A percentile compares a stretch with the other conserved stretches of the same genome.
These are phyloP conservation scores for Hiodon tergisus DNA, from an alignment of 2,113 vertebrate species.

Conservation along the genomic window DNA sequence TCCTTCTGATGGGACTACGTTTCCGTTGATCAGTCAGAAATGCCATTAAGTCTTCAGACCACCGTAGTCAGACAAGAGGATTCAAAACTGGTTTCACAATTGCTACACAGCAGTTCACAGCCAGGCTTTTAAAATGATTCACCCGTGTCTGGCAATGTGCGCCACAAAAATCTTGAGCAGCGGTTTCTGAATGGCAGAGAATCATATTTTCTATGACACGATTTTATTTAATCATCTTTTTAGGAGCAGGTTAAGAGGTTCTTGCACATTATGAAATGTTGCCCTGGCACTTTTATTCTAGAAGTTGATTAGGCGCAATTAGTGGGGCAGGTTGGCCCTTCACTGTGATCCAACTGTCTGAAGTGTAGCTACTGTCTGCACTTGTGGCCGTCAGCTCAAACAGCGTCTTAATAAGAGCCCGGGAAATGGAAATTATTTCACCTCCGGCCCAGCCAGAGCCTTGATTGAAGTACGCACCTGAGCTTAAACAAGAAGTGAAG, in stretches of 20 bases:
- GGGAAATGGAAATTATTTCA: neutral
- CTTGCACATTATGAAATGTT: no score
- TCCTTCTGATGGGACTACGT: neutral
- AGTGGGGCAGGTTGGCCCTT: neutral
- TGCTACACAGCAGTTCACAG: neutral
- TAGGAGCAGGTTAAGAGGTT: no score
- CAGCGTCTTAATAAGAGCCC: neutral
- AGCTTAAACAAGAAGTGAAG: neutral
- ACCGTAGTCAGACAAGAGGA: no score
- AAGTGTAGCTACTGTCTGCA: neutral
- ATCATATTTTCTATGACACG: no score
- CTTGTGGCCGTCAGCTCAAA: neutral
- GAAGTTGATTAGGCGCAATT: slow-evolving; percentile 9
- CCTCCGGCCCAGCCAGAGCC: neutral
- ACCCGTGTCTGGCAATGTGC: no score
- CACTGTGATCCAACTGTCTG: neutral
- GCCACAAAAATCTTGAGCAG: no score
- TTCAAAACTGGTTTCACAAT: neutral
- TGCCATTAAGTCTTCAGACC: neutral
- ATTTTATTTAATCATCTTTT: no score
- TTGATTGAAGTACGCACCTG: slow-evolving; percentile 3
- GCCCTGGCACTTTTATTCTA: no score
- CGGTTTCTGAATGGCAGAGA: no score
- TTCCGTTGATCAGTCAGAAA: neutral
- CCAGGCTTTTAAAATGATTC: neutral